Conservation (phyloP, 2,888 invertebrate genomes). For the Brachylomia viminalis region DNA sequence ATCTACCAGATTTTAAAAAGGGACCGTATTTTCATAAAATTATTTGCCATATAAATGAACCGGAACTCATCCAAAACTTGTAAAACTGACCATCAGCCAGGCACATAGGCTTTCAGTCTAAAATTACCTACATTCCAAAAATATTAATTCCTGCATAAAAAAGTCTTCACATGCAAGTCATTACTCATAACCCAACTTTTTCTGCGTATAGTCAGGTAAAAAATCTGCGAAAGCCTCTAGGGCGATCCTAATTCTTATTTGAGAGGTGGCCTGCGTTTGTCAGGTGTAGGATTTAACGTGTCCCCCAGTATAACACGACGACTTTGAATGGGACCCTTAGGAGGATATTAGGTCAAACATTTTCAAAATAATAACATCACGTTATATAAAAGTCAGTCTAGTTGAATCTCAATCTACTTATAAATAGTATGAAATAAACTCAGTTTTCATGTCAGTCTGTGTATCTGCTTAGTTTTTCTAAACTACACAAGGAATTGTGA, state of each 20-base stretch:
- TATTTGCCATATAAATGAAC: too few relatives aligned
- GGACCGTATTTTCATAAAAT: neutral
- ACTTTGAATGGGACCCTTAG: constrained; percentile 23
- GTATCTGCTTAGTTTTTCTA: neutral
- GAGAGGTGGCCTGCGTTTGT: constrained; percentile 72
- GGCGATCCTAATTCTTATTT: constrained; percentile 70
- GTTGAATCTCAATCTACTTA: neutral
- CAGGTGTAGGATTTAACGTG: constrained; percentile 69
- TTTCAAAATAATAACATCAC: neutral
- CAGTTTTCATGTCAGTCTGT: neutral
- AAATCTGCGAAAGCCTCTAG: constrained; percentile 58
- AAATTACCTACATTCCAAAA: neutral
- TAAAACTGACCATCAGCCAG: neutral
- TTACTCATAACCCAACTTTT: constrained; percentile 37
- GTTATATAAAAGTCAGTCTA: neutral
- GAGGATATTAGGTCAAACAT: neutral
- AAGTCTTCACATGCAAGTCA: constrained; percentile 21
- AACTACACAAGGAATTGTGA: neutral
- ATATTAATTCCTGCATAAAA: neutral
- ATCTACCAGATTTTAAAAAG: neutral
- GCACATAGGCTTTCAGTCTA: neutral
- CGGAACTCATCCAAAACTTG: too few relatives aligned
- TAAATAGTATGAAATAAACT: neutral
- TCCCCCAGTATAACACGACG: constrained; percentile 57
- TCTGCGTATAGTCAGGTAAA: constrained; percentile 62